phyloP scores from a whole-genome alignment of 2,888 invertebrate genomes.

The Globia sparganii region DNA sequence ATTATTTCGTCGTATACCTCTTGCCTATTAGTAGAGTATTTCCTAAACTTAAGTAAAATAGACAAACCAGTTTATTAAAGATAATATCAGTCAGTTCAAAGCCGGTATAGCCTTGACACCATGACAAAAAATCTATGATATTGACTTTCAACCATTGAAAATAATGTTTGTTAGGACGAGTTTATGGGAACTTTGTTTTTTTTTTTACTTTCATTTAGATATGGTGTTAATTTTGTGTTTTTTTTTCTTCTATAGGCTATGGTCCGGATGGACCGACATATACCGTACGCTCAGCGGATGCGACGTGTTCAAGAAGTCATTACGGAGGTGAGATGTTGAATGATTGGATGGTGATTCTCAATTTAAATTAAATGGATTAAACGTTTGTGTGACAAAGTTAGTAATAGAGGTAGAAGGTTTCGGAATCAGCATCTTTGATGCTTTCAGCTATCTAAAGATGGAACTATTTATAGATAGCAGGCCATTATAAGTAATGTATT shows the following conservation, averaged over 20 bases:
- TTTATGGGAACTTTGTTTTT: conserved; percentile 2
- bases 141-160: neutral
- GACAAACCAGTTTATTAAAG: conserved; percentile 42
- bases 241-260: conserved; percentile 89
- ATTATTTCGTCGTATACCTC: neutral
- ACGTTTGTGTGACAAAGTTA: neutral
- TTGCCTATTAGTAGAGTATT: neutral
- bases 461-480: neutral
- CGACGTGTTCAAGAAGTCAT: conserved; percentile 96
- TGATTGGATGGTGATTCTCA: neutral
- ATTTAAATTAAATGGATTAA: neutral
- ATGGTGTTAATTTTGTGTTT: conserved; percentile 9
- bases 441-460: neutral
- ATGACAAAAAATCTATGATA: conserved; percentile 2
- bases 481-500: neutral
- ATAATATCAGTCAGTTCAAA: conserved; percentile 16
- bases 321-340: conserved; percentile 91
- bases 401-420: neutral
- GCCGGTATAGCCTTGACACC: conserved; percentile 45
- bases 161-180: conserved; percentile 7
- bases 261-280: conserved; percentile 95
- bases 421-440: neutral
- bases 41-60: conserved; percentile 13
- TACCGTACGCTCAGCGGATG: conserved; percentile 94
- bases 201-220: neutral